Evolutionary conservation across 2,797 vertebrate species (phyloP), one percentile per base, ranked within the genome.

Genomic region (Artibeus jamaicensis): DNA sequence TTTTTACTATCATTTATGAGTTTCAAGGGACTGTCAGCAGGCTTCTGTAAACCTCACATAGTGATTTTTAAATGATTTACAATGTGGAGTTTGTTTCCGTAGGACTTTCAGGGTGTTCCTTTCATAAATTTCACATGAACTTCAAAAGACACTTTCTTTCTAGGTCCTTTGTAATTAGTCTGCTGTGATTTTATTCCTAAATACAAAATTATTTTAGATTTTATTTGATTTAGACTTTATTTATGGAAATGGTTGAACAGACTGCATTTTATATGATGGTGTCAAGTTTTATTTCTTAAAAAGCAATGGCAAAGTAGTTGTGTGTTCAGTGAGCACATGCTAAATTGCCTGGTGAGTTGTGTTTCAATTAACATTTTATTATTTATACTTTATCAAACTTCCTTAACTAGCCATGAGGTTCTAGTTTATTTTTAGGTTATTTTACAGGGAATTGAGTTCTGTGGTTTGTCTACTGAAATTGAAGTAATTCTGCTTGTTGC

Each of bases 231-330:
- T 91, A 71, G 21, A 44, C 86, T 93, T 96, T 86, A 71, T 93
- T 90, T 84, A 26, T 84, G 39, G n/a, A 90, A 96, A 76, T 81
- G 12, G 44, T 81, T 86, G 84, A 94, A 48, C 65, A 95, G 79
- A 91, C 55, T 93, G 29, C 14, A 34, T 89, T 95, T 94, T 81
- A 94, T 94, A 79, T 89, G 44, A 39, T 97, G 6, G n/a, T 91
- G 92, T 94, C 87, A 71, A 93, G 26, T 90, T 96, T 95, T 86
- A 83, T 94, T 97, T 89, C 57, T 93, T 83, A 62, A 79, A 94
- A 91, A 90, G 57, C 62, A 88, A 15, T 89, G 70, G 16, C 79
- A 70, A 42, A 92, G 53, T 88, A 91, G 84, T 90, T 95, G 81
- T 55, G 18, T 92, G 34, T 95, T 94, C n/a, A 90, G 39, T 91